Conservation (phyloP, 2,113 vertebrate species). For the Pollachius pollachius region DNA sequence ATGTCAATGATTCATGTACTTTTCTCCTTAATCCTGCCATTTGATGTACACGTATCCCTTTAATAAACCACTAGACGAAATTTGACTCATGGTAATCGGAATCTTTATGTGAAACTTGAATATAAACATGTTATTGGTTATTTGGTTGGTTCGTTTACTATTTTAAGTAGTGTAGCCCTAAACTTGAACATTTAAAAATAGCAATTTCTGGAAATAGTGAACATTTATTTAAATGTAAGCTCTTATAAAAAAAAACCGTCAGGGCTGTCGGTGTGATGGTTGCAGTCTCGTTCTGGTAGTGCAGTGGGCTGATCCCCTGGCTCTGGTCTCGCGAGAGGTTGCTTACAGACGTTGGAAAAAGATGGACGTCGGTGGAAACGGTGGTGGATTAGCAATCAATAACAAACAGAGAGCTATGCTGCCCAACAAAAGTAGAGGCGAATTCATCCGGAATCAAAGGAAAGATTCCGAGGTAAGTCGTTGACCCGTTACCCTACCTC, state of each 20-base stretch:
- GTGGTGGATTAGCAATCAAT: conserved; percentile 74
- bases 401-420: conserved; percentile 83
- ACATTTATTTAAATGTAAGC: too few species aligned
- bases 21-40: conserved; percentile 10
- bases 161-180: too few species aligned
- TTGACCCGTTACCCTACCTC: too few species aligned
- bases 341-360: conserved; percentile 33
- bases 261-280: too few species aligned
- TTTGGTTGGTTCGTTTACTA: too few species aligned
- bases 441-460: conserved; percentile 85
- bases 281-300: too few species aligned
- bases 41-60: conserved; percentile 47
- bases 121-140: too few species aligned
- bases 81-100: conserved; percentile 2
- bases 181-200: too few species aligned
- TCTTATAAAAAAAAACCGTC: too few species aligned
- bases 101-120: background rate
- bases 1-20: background rate
- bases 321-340: conserved; percentile 58
- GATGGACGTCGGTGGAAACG: conserved; percentile 80
- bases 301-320: too few species aligned
- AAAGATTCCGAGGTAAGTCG: conserved; percentile 90
- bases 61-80: conserved; percentile 57
- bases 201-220: too few species aligned
- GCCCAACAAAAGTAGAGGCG: conserved; percentile 77